These are phyloP conservation scores for Alviniconcha marisindica DNA, from an alignment of 1,140 invertebrate species.

Conservation along the genomic window DNA sequence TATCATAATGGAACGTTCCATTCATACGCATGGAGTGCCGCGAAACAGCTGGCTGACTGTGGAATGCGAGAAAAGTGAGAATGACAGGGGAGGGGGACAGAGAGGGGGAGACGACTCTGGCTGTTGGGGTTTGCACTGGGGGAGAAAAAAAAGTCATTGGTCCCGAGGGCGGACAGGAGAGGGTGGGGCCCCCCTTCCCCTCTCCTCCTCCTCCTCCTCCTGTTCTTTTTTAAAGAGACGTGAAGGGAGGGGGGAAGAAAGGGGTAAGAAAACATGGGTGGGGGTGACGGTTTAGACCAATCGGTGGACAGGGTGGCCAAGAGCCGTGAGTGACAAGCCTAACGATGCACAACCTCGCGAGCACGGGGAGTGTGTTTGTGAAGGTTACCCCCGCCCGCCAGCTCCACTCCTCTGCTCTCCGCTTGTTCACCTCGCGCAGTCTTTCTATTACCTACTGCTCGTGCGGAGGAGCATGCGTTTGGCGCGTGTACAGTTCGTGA, in stretches of 20 bases:
- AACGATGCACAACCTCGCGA: conserved; percentile 39
- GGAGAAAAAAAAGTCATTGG: neutral
- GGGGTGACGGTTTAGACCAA: conserved; percentile 29
- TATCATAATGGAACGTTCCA: no score
- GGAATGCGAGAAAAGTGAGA: neutral
- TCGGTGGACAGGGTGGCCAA: conserved; percentile 28
- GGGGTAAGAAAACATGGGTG: neutral
- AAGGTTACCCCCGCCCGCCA: conserved; percentile 7
- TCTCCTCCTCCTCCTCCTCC: neutral
- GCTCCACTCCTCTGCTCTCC: neutral
- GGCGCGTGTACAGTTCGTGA: conserved; percentile 23
- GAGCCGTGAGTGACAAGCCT: conserved; percentile 38
- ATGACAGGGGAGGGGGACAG: neutral
- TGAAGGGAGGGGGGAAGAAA: neutral
- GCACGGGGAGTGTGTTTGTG: conserved; percentile 28
- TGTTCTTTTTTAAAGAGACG: neutral
- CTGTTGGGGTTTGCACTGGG: neutral
- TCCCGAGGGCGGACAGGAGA: neutral
- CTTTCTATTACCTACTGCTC: conserved; percentile 20
- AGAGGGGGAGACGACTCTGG: neutral
- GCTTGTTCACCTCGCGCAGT: conserved; percentile 1
- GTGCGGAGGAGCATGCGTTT: conserved; percentile 20
- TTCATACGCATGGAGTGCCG: conserved; percentile 18
- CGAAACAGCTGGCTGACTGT: neutral
- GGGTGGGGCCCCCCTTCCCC: neutral